Percentiles rank a stretch among this genome's conserved stretches.
Conservation (phyloP, 2,113 vertebrate species). For the Turnix velox region DNA sequence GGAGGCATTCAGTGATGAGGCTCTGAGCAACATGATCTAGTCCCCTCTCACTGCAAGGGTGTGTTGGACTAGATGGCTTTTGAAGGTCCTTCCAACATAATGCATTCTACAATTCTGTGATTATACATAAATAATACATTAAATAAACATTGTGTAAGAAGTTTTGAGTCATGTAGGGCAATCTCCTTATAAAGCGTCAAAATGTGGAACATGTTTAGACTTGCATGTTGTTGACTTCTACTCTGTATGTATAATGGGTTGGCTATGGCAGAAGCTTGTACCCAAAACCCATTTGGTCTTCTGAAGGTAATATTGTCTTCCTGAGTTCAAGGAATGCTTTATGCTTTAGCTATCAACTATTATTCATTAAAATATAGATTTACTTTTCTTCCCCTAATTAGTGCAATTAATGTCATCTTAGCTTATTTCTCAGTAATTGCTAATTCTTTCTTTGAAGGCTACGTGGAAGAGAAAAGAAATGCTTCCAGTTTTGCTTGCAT, state of each 20-base stretch:
- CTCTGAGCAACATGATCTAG: too few relatives aligned
- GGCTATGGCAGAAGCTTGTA: neutral
- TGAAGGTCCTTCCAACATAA: too few relatives aligned
- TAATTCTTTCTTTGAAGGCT: neutral
- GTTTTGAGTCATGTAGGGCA: neutral
- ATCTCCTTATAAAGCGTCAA: neutral
- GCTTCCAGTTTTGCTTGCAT: neutral
- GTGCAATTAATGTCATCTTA: neutral
- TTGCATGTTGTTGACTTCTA: neutral
- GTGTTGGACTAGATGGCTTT: too few relatives aligned
- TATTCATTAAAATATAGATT: neutral
- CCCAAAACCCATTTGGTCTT: neutral
- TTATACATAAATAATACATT: neutral
- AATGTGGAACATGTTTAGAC: neutral
- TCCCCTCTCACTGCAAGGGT: too few relatives aligned
- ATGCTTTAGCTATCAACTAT: neutral
- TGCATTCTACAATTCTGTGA: too few relatives aligned
- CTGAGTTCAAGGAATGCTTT: neutral
- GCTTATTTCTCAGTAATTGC: neutral
- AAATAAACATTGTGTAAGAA: neutral
- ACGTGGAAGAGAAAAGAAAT: neutral
- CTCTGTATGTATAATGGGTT: fast-evolving
- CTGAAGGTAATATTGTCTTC: neutral
- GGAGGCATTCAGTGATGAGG: too few relatives aligned
- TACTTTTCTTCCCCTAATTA: neutral